These are phyloP conservation scores for Enteromius mattozi DNA, from an alignment of 2,797 vertebrate species.

Conservation along the genomic window DNA sequence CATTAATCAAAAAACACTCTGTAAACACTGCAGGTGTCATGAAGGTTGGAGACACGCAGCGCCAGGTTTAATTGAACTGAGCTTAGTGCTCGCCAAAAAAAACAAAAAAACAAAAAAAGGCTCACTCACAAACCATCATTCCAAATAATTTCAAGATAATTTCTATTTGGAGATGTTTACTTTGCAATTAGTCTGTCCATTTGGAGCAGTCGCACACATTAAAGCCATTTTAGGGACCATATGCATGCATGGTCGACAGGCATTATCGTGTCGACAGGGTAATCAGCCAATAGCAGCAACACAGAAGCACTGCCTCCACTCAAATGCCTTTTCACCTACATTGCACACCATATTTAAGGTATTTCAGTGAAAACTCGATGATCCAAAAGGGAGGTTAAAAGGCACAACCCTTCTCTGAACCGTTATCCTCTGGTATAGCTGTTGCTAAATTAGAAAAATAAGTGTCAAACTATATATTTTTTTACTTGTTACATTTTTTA, in stretches of 20 bases:
- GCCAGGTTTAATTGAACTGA: conserved; percentile 14
- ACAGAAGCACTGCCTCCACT: neutral
- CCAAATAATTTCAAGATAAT: conserved; percentile 6
- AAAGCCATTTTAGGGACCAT: neutral
- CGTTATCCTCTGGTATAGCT: neutral
- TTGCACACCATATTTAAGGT: neutral
- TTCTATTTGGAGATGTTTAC: neutral
- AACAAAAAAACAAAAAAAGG: neutral
- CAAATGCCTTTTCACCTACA: neutral
- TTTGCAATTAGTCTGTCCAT: neutral
- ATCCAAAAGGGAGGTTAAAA: neutral
- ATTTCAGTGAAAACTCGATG: neutral
- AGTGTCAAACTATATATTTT: neutral
- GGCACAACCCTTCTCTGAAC: neutral
- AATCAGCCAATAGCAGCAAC: neutral
- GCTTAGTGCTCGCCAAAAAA: neutral
- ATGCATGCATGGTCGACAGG: neutral
- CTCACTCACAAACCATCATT: neutral
- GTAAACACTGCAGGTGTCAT: conserved; percentile 15
- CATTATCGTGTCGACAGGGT: neutral
- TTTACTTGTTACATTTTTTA: neutral
- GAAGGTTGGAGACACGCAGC: neutral
- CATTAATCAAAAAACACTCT: neutral
- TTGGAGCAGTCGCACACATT: neutral
- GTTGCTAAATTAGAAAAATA: neutral